Base-by-base conservation (phyloP, 2,113 vertebrate species). In the Trematomus loennbergii region DNA sequence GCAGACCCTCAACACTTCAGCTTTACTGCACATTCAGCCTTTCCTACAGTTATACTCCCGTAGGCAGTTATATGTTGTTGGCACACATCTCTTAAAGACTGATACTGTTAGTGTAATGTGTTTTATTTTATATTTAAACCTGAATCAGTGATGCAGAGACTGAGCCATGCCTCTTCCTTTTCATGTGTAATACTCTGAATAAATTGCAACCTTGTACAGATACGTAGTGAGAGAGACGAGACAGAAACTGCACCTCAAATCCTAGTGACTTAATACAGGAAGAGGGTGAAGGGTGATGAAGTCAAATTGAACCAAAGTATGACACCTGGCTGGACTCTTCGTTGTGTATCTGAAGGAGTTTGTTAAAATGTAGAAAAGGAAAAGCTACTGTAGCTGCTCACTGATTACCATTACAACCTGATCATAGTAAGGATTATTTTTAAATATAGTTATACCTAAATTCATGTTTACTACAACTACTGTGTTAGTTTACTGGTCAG, bases 11-110 rank as follows among this genome's bases (percentile, higher is more conserved):
- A 43, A 67, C 63, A 65, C 72, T 75, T 72, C 36, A 76, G 81
- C 82, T 85, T 82, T 78, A 78, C 67, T 57, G 46, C 80, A 75
- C 67, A 20, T 75, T 78, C 67, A 64, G 72, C 74, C 82, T 75
- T 79, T 82, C 67, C 61, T 76, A 68, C 45, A 79, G 70, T 70
- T 78, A 71, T 45, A 3, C 55, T 79, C 55, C 55, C 53, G 43
- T 33, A 61, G 72, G 60, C 48, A 46, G 29, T 58, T 62, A 17
- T 40, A 5, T 18, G 46, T 72, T 62, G 70, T 81, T 16, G 74
- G 16, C 10, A 8, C 78, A 54, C 57, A 65, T 61, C 46, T 58
- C 7, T 54, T 55, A 55, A 64, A 40, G 40, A 72, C 65, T 57
- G 57, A 55, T 55, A 29, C 52, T 57, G n/a, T 66, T 69, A 55